Evolutionary conservation across 2,113 vertebrate species (phyloP), one percentile per base, ranked within the genome.

Genomic region (Sapajus apella): DNA sequence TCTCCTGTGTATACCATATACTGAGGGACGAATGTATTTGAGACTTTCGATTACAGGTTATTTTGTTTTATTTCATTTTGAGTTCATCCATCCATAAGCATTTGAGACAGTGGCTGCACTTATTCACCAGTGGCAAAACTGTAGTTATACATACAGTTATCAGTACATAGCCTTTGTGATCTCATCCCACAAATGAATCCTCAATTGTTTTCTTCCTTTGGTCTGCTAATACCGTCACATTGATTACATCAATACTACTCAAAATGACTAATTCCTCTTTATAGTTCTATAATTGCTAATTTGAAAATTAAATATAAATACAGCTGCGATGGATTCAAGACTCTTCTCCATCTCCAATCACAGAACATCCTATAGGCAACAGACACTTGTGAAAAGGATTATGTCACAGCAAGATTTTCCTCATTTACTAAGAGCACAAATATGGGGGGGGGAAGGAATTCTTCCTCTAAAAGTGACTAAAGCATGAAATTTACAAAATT

Each of bases 241-340:
- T 72, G 52, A 96, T 75, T 81, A 52, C 40, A 77, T 52, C 61
- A 85, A 32, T 85, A 80, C 47, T 68, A 77, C 23, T 87, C 90
- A 79, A 97, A 90, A 61, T 45, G 79, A 93, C 76, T 76, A 14
- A 95, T 58, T 58, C 35, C 7, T 82, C 25, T 45, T 14, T 40
- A 70, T 56, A 75, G 55, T 82, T 90, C 40, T n/a, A 50, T 92
- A 90, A 58, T 47, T 92, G 50, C 11, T 86, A 86, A 72, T 83
- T 79, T 94, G 23, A 89, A 92, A 92, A 50, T 92, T 86, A 95
- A 92, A 93, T 85, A 75, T 14, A 75, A 94, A 95, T 84, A 90
- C 25, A 87, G 30, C 55, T 55, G 1, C 35, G 43, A 85, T 43
- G 8, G 30, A 61, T 77, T 30, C 52, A 81, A 85, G 56, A 95